phyloP scores from a whole-genome alignment of 2,113 vertebrate genomes.

The Sinocyclocheilus grahami region DNA sequence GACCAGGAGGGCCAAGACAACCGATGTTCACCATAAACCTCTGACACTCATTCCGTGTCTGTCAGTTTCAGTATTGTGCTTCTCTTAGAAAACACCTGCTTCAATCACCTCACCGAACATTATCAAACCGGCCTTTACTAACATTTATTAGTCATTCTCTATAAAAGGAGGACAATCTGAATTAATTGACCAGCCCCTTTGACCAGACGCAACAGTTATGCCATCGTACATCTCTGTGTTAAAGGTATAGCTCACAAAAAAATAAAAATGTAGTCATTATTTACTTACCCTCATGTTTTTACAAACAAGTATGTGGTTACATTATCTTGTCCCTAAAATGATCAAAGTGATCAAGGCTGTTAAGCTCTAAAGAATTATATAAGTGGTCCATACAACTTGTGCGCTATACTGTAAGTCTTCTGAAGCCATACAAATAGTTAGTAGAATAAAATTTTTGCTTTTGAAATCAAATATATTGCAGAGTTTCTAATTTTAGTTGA shows the following conservation, averaged over 20 bases:
- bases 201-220: background rate
- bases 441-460: background rate
- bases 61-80: constrained; percentile 42
- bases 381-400: background rate
- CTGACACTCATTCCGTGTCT: constrained; percentile 46
- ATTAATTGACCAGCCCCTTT: constrained; percentile 12
- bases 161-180: constrained; percentile 1
- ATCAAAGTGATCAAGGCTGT: background rate
- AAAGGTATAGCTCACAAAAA: background rate
- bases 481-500: too few relatives aligned
- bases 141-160: constrained; percentile 19
- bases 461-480: too few relatives aligned
- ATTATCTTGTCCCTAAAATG: background rate
- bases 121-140: constrained; percentile 39
- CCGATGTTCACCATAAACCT: constrained; percentile 50
- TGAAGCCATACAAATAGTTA: background rate
- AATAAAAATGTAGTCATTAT: background rate
- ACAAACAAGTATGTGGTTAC: background rate
- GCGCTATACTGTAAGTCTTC: background rate
- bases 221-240: background rate
- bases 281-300: background rate
- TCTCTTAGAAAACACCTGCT: constrained; percentile 30
- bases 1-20: constrained; percentile 47
- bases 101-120: constrained; percentile 28
- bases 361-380: background rate